Evolutionary conservation across 2,113 vertebrate species (phyloP).

Genomic region (Apteryx mantelli): DNA sequence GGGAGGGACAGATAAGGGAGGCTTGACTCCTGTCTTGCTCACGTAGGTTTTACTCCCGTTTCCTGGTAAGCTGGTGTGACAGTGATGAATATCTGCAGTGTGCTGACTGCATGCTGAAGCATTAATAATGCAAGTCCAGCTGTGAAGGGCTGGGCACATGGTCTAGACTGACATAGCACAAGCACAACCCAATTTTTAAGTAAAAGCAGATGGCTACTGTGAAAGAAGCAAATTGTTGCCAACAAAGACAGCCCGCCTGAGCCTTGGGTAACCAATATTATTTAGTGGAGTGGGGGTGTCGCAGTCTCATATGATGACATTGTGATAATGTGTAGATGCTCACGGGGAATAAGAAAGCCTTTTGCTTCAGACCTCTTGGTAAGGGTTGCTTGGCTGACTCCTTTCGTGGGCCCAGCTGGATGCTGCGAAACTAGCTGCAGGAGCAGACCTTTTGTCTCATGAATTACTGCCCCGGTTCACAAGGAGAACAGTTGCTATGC

Average conservation of each 20-base stretch:
- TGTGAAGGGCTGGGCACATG: neutral
- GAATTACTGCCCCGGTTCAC: neutral
- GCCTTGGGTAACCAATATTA: neutral
- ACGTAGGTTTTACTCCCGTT: neutral
- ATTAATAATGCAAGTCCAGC: neutral
- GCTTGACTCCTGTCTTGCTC: neutral
- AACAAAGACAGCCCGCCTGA: neutral
- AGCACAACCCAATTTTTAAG: neutral
- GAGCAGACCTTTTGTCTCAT: neutral
- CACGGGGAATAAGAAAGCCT: neutral
- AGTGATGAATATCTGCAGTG: neutral
- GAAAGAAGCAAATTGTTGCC: neutral
- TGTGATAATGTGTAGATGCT: neutral
- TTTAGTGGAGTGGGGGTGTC: neutral
- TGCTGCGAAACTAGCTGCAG: rapidly evolving
- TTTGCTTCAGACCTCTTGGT: neutral
- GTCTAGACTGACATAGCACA: neutral
- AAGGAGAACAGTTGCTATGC: neutral
- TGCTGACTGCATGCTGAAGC: neutral
- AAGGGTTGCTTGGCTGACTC: neutral
- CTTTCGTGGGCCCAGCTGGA: neutral
- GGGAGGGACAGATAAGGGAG: neutral
- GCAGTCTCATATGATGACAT: neutral
- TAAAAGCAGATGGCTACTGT: neutral
- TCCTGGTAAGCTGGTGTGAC: neutral